A percentile compares a stretch with the other conserved stretches of the same genome.
phyloP scores from a whole-genome alignment of 2,888 invertebrate species.

The Eledona agricola region DNA sequence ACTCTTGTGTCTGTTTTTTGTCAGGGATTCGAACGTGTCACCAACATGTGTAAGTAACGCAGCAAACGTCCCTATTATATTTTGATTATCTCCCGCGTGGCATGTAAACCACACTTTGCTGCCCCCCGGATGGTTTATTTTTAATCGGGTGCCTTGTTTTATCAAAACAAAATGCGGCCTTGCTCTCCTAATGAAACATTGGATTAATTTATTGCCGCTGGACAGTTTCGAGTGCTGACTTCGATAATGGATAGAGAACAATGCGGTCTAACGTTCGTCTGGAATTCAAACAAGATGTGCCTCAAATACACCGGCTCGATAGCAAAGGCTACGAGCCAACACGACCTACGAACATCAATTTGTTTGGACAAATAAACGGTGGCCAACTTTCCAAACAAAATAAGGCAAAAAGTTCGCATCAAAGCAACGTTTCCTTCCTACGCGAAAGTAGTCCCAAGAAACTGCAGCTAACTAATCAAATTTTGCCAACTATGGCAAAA shows the following conservation, averaged over 20 bases:
- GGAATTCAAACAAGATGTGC: no score
- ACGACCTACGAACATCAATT: no score
- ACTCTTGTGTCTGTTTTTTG: conserved; percentile 20
- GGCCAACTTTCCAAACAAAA: no score
- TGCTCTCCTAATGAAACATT: conserved; percentile 17
- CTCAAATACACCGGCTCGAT: no score
- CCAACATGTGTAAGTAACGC: conserved; percentile 50
- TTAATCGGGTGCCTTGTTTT: conserved; percentile 24
- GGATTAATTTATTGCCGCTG: conserved; percentile 23
- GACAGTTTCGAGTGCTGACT: conserved; percentile 11
- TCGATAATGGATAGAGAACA: conserved; percentile 14
- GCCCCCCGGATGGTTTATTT: conserved; percentile 34
- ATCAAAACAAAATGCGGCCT: conserved; percentile 20
- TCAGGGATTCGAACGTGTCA: conserved; percentile 39
- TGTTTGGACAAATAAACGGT: no score
- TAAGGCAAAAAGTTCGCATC: no score
- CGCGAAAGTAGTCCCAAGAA: no score
- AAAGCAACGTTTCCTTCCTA: no score
- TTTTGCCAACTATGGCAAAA: no score
- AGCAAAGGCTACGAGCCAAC: no score
- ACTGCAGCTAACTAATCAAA: no score
- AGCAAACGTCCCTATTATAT: conserved; percentile 53
- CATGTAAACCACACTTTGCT: conserved; percentile 22
- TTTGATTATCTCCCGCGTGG: conserved; percentile 55
- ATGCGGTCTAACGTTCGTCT: conserved; percentile 5